Base-by-base conservation (phyloP, 1,140 invertebrate species). In the Drosophila hydei region DNA sequence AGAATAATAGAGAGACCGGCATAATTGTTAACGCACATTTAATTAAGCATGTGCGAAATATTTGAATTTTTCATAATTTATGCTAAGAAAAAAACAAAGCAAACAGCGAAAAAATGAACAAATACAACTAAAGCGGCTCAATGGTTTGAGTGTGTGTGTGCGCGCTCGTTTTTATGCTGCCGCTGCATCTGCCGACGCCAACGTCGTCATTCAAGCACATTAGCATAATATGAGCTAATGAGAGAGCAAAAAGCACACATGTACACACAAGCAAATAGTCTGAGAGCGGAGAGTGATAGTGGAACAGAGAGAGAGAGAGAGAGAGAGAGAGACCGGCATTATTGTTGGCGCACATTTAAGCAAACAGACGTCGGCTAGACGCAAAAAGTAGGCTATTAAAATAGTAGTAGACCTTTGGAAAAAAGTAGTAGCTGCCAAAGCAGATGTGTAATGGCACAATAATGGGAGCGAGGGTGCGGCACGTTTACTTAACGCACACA, bases 151-250 rank as follows among this genome's bases (percentile, higher is more conserved):
- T 36, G 18, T n/a, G 42, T 18, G n/a, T 70, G 48, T 54, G 33
- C 18, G 52, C 4, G 33, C 23, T 27, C 12, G 6, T 30, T 1
- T 8, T 30, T 0, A 11, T 7, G 45, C 58, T 59, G 58, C 51
- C 64, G 65, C 62, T 61, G 48, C 45, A 14, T 23, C 33, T 23
- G 59, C 42, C 21, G n/a, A 45, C 36, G 75, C 43, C 75, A 48
- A 51, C 47, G 56, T 60, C n/a, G 51, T 6, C 74, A 75, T 73
- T 76, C 71, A 75, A 83, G 72, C 70, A 65, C 48, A 79, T 83
- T 76, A 64, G 62, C 79, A 70, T 84, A 75, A 83, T 84, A 73
- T 65, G 67, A 51, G 73, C 76, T 79, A 85, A 85, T 77, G 62
- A 65, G 56, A 71, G 72, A 60, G 47, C 42, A 48, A 58, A 51